Conservation (phyloP, 2,888 invertebrate species). For the Hemaris fuciformis region DNA sequence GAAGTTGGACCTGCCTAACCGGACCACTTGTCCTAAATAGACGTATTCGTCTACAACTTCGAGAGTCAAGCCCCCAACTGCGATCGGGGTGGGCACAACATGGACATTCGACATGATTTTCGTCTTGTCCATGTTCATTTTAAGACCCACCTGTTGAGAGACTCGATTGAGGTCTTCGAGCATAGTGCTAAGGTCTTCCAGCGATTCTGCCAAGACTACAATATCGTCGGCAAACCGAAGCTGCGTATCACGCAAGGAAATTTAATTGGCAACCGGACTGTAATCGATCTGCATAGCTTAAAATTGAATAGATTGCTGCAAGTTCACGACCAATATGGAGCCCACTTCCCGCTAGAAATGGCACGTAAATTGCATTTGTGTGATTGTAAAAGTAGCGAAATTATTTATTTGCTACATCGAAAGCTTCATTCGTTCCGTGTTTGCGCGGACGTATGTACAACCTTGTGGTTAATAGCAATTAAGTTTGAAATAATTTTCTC, state of each 20-base stretch:
- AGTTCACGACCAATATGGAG: not conserved
- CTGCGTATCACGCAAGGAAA: not conserved
- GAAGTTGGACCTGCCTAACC: too few relatives aligned
- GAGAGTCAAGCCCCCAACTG: too few relatives aligned
- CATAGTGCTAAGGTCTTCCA: too few relatives aligned
- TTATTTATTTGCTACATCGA: constrained; percentile 7
- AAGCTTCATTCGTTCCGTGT: constrained; percentile 10
- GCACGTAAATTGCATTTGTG: constrained; percentile 3
- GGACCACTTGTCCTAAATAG: too few relatives aligned
- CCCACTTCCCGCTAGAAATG: not conserved
- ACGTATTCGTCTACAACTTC: too few relatives aligned
- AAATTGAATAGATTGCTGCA: not conserved
- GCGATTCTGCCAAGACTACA: too few relatives aligned
- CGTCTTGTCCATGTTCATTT: too few relatives aligned
- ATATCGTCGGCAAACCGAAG: too few relatives aligned
- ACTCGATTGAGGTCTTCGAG: too few relatives aligned
- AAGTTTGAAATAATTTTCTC: constrained; percentile 48
- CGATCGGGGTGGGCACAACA: too few relatives aligned
- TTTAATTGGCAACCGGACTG: not conserved
- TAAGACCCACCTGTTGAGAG: too few relatives aligned
- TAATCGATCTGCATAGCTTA: constrained; percentile 1
- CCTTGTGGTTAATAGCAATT: constrained; percentile 38
- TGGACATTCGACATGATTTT: too few relatives aligned
- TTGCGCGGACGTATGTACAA: constrained; percentile 8
- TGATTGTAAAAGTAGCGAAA: constrained; percentile 3